Percentiles rank a stretch among this genome's conserved stretches.
Conservation (phyloP, 1,140 invertebrate genomes). For the Samia ricini region DNA sequence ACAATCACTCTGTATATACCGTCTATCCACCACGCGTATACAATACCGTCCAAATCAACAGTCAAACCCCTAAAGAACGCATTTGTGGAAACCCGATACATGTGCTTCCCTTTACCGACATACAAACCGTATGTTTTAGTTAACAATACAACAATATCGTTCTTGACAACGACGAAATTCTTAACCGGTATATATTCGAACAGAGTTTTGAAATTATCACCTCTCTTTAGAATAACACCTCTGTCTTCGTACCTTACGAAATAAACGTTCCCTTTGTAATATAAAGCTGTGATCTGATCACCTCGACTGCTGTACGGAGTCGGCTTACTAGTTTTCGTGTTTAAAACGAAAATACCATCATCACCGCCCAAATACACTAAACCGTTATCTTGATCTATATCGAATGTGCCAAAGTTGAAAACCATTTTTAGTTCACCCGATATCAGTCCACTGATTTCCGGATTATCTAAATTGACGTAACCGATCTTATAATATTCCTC, state of each 20-base stretch:
- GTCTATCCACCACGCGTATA: conserved; percentile 67
- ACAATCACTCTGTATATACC: conserved; percentile 55
- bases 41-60: conserved; percentile 45
- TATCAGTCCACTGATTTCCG: conserved; percentile 31
- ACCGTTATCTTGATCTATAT: conserved; percentile 52
- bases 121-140: conserved; percentile 42
- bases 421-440: conserved; percentile 35
- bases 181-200: conserved; percentile 41
- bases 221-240: conserved; percentile 52
- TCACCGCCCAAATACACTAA: conserved; percentile 55
- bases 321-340: conserved; percentile 37
- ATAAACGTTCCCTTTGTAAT: conserved; percentile 57
- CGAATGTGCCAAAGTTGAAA: conserved; percentile 62
- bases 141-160: conserved; percentile 48
- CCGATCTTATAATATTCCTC: conserved; percentile 58
- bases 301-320: conserved; percentile 50
- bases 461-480: conserved; percentile 48
- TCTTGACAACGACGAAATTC: conserved; percentile 55
- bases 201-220: conserved; percentile 45
- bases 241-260: conserved; percentile 45
- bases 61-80: conserved; percentile 57
- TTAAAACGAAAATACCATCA: conserved; percentile 50
- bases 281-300: conserved; percentile 46
- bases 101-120: conserved; percentile 33
- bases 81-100: conserved; percentile 45